Evolutionary conservation across 2,113 vertebrate genomes (phyloP).

Genomic region (Baryphthengus martii): DNA sequence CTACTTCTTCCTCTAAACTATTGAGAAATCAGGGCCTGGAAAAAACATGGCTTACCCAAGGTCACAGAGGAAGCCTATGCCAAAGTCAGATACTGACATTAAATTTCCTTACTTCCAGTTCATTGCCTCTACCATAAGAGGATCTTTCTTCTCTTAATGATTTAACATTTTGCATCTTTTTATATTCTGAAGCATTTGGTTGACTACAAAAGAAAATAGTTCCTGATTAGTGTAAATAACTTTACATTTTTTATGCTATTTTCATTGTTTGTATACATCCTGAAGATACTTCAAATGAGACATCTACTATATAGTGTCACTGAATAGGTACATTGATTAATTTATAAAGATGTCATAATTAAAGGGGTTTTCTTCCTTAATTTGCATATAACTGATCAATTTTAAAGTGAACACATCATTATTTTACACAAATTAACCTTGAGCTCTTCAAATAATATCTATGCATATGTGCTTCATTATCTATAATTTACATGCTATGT

Average conservation of each 20-base stretch:
- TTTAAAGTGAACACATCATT: background rate
- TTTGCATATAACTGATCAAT: background rate
- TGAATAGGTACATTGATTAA: background rate
- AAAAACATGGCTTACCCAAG: background rate
- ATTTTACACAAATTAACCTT: constrained; percentile 24
- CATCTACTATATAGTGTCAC: background rate
- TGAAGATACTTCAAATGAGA: background rate
- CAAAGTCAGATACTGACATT: background rate
- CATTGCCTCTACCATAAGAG: background rate
- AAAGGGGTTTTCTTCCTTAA: background rate
- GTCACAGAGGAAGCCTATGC: constrained; percentile 33
- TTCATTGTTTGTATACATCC: background rate
- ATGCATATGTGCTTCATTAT: constrained; percentile 15
- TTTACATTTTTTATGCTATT: background rate
- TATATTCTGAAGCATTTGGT: background rate
- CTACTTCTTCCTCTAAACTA: background rate
- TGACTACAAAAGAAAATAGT: background rate
- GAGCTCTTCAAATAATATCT: background rate
- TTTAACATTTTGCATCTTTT: constrained; percentile 26
- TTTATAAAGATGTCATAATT: background rate
- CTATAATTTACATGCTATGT: constrained; percentile 14
- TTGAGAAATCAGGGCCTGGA: background rate
- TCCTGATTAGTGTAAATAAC: background rate
- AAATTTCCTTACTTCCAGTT: constrained; percentile 35
- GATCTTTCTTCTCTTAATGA: constrained; percentile 1